phyloP scores from a whole-genome alignment of 2,797 vertebrate genomes.

The Melanotaenia maccullochi region DNA sequence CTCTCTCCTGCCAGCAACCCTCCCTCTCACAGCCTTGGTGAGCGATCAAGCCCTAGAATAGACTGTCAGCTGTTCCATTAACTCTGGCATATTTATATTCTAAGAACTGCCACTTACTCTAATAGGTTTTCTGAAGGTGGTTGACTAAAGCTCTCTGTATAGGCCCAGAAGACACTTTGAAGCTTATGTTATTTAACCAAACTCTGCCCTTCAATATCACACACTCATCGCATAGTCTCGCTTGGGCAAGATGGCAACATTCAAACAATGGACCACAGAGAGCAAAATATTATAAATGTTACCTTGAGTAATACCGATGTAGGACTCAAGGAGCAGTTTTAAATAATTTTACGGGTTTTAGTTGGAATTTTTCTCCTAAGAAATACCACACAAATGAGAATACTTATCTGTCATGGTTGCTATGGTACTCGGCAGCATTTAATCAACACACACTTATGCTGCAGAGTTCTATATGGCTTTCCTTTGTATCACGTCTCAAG shows the following conservation, averaged over 20 bases:
- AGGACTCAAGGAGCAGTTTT: constrained; percentile 9
- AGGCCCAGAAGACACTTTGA: constrained; percentile 53
- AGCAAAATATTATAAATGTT: constrained; percentile 29
- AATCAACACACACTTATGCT: constrained; percentile 33
- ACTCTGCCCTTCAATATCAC: constrained; percentile 55
- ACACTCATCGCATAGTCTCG: constrained; percentile 35
- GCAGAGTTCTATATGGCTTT: constrained; percentile 25
- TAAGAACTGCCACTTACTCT: constrained; percentile 81
- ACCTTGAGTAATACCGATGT: constrained; percentile 34
- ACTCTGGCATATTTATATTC: constrained; percentile 84
- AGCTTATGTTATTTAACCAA: constrained; percentile 60
- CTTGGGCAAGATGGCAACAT: constrained; percentile 41
- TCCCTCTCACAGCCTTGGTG: constrained; percentile 20
- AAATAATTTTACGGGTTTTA: constrained; percentile 15
- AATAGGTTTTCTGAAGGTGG: constrained; percentile 81
- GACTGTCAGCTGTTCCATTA: constrained; percentile 87
- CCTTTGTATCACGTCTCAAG: constrained; percentile 35
- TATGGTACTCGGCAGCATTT: constrained; percentile 28
- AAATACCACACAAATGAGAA: constrained; percentile 18
- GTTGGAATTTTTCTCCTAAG: constrained; percentile 15
- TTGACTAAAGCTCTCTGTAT: constrained; percentile 49
- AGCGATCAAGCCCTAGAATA: constrained; percentile 75
- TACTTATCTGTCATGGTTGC: constrained; percentile 15
- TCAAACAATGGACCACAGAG: constrained; percentile 51
- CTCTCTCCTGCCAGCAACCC: neutral